Percentiles rank a stretch among this genome's conserved stretches.
Conservation (phyloP, 2,113 vertebrate species). For the Epinephelus moara region DNA sequence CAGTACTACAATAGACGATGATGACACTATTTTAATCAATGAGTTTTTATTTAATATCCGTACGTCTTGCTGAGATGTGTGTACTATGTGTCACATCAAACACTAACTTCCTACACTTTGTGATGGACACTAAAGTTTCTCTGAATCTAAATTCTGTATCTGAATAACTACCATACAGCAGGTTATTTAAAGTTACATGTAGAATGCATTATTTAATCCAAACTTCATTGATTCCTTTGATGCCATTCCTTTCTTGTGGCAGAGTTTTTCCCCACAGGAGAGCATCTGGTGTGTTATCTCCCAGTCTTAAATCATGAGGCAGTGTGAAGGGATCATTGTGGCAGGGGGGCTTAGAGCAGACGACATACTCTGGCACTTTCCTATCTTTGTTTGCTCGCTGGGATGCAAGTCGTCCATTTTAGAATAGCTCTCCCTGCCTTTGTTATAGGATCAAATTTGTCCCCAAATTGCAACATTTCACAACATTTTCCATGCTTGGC, state of each 20-base stretch:
- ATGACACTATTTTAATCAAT: not conserved
- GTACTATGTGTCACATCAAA: slow-evolving; percentile 5
- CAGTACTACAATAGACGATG: not conserved
- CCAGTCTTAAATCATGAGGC: slow-evolving; percentile 64
- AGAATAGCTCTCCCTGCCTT: slow-evolving; percentile 2
- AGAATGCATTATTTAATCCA: slow-evolving; percentile 67
- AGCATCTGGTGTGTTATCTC: slow-evolving; percentile 71
- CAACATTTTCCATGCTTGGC: not conserved
- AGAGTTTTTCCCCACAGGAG: slow-evolving; percentile 59
- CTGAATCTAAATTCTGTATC: slow-evolving; percentile 21
- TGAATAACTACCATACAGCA: slow-evolving; percentile 33
- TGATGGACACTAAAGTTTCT: slow-evolving; percentile 14
- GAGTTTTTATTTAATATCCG: not conserved
- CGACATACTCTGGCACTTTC: slow-evolving; percentile 36
- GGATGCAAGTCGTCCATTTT: slow-evolving; percentile 26
- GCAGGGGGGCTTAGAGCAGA: slow-evolving; percentile 52
- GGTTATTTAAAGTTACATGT: slow-evolving; percentile 64
- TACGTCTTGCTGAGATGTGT: not conserved
- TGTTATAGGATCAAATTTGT: not conserved
- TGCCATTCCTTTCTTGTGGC: slow-evolving; percentile 53
- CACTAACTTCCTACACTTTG: not conserved
- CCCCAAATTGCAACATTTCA: slow-evolving; percentile 1
- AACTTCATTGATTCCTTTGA: slow-evolving; percentile 67
- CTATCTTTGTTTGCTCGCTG: slow-evolving; percentile 51
- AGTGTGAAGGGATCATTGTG: slow-evolving; percentile 56